Conservation (phyloP, 2,888 invertebrate species). For the Bimastos eiseni region DNA sequence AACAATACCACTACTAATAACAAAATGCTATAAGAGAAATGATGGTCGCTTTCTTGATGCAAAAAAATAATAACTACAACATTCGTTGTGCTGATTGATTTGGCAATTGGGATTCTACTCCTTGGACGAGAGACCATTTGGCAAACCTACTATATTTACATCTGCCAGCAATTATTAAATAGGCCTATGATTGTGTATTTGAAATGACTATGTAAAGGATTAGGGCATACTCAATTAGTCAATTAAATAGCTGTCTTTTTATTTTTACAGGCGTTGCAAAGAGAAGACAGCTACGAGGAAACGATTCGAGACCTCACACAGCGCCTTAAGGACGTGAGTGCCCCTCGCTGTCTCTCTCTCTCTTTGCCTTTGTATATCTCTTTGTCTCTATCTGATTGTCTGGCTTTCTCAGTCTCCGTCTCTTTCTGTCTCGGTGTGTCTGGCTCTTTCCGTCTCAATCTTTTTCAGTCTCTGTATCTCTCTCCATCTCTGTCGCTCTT, state of each 20-base stretch:
- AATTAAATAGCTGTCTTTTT: neutral
- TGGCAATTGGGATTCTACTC: too few species aligned
- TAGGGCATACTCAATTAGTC: neutral
- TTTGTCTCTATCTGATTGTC: neutral
- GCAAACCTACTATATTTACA: too few species aligned
- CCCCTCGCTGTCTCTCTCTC: neutral
- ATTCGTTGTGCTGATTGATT: too few species aligned
- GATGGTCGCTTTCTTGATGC: too few species aligned
- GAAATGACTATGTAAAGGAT: too few species aligned
- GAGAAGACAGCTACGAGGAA: conserved; percentile 63
- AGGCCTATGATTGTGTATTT: too few species aligned
- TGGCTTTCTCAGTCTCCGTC: neutral
- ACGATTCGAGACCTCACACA: conserved; percentile 62
- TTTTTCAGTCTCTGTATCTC: neutral
- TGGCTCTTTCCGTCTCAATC: neutral
- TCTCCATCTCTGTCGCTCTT: too few species aligned
- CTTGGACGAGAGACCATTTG: too few species aligned
- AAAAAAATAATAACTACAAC: too few species aligned
- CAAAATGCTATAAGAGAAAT: too few species aligned
- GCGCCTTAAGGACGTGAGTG: conserved; percentile 47
- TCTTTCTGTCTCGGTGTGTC: neutral
- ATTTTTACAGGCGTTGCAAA: conserved; percentile 57
- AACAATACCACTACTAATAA: too few species aligned
- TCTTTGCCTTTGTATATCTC: neutral
- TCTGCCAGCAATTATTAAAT: too few species aligned